Evolutionary conservation across 2,888 invertebrate genomes (phyloP).

Genomic region (Brenthis hecate): DNA sequence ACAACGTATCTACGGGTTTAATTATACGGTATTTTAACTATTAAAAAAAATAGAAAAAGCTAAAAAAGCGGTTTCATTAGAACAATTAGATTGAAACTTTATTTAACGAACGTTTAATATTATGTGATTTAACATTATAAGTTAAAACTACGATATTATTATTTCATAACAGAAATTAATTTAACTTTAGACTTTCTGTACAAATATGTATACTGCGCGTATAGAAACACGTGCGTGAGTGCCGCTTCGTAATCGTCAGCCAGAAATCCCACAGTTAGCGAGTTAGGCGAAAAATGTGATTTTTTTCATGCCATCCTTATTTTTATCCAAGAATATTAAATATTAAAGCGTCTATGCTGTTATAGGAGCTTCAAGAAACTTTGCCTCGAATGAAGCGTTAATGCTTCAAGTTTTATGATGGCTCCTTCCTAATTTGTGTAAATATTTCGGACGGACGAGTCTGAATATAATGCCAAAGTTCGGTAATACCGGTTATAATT

Average conservation of each 20-base stretch:
- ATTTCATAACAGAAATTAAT: too few species aligned
- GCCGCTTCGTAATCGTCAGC: not conserved
- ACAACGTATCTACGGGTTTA: too few species aligned
- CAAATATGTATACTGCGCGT: not conserved
- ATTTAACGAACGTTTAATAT: too few species aligned
- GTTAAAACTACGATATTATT: too few species aligned
- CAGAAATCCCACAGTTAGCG: not conserved
- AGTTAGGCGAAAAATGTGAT: conserved; percentile 7
- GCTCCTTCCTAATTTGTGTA: conserved; percentile 20
- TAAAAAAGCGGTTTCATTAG: too few species aligned
- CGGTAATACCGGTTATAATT: conserved; percentile 38
- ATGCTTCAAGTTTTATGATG: conserved; percentile 23
- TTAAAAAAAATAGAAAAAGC: too few species aligned
- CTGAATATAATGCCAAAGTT: conserved; percentile 26
- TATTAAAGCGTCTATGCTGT: conserved; percentile 29
- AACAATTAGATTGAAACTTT: too few species aligned
- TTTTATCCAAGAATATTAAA: conserved; percentile 28
- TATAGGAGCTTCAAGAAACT: conserved; percentile 21
- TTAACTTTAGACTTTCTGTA: too few species aligned
- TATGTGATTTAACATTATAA: too few species aligned
- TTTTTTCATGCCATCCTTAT: conserved; percentile 22
- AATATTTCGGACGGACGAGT: conserved; percentile 23
- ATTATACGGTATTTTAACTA: too few species aligned
- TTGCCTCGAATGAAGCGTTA: conserved; percentile 19
- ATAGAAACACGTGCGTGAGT: not conserved